Percentiles rank a stretch among this genome's conserved stretches.
These are phyloP conservation scores for Scartelaos histophorus DNA, from an alignment of 2,113 vertebrate genomes.

Conservation along the genomic window DNA sequence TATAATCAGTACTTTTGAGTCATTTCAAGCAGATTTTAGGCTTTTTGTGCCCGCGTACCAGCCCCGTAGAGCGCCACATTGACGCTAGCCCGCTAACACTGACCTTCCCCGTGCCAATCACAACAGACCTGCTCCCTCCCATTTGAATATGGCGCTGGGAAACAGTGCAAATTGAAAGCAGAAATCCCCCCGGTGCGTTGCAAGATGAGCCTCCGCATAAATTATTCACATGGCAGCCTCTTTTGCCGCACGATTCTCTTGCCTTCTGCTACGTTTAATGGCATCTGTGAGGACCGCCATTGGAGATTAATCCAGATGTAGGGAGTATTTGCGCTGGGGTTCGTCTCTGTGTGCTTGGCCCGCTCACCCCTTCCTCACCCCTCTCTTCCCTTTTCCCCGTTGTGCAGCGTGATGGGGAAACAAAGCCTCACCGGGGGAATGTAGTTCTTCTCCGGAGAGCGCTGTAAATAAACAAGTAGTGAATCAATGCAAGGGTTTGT, in stretches of 20 bases:
- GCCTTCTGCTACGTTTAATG: slow-evolving; percentile 76
- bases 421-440: slow-evolving; percentile 73
- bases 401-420: slow-evolving; percentile 67
- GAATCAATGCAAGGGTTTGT: slow-evolving; percentile 77
- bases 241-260: slow-evolving; percentile 72
- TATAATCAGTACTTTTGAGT: not conserved
- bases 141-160: slow-evolving; percentile 66
- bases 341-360: slow-evolving; percentile 36
- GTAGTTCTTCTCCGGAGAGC: slow-evolving; percentile 69
- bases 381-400: slow-evolving; percentile 64
- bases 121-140: slow-evolving; percentile 62
- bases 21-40: not conserved
- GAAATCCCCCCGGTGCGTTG: slow-evolving; percentile 72
- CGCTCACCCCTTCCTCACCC: slow-evolving; percentile 62
- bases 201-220: slow-evolving; percentile 73
- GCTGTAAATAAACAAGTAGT: slow-evolving; percentile 76
- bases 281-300: slow-evolving; percentile 75
- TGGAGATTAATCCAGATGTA: slow-evolving; percentile 78
- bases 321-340: slow-evolving; percentile 29
- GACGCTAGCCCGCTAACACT: slow-evolving; percentile 51
- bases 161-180: slow-evolving; percentile 72
- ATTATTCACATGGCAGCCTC: slow-evolving; percentile 77
- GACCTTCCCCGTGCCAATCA: slow-evolving; percentile 72
- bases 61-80: slow-evolving; percentile 43
- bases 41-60: slow-evolving; percentile 25